Evolutionary conservation across 1,140 invertebrate genomes (phyloP), one percentile per base, ranked within the genome.

Genomic region (Euglossa dilemma): DNA sequence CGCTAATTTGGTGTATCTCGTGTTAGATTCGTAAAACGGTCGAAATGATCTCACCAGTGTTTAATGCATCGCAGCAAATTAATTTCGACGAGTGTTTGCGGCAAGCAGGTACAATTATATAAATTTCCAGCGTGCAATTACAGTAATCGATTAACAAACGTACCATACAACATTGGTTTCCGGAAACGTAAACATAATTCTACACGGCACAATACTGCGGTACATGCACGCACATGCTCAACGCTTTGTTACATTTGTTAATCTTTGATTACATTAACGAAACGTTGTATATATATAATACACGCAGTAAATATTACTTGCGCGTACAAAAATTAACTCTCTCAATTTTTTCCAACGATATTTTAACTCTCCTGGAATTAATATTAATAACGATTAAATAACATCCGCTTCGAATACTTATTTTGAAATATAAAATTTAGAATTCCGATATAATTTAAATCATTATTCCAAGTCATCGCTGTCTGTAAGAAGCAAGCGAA

Each of bases 61-160:
- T 76, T 66, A 75, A 75, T 56, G 72, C 71, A 69, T 50, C 52
- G 63, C 80, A 47, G 80, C 63, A 47, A 76, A 82, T 82, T 82
- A 76, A 82, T 82, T 82, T 57, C 73, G 71, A 47, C 61, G 80
- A 82, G 63, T 76, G 63, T 82, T 82, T 82, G 63, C 80, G 61
- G 80, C 54, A 76, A 82, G 28, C 45, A 52, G 80, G 45, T 67
- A 76, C 63, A 67, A 76, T 76, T 82, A 76, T 76, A 82, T 76
- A 82, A 82, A 82, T 82, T 82, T 76, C 63, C 54, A 47, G 72
- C 63, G 71, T 64, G 45, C 80, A 82, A 73, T 82, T 76, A 76
- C 80, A 76, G 80, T 67, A 82, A 82, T 76, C 80, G 80, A 82
- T 82, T 82, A 76, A 69, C 80, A 75, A 82, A 82, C 80, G 80